Conservation (phyloP, 2,888 invertebrate species). For the Ophion slaviceki region DNA sequence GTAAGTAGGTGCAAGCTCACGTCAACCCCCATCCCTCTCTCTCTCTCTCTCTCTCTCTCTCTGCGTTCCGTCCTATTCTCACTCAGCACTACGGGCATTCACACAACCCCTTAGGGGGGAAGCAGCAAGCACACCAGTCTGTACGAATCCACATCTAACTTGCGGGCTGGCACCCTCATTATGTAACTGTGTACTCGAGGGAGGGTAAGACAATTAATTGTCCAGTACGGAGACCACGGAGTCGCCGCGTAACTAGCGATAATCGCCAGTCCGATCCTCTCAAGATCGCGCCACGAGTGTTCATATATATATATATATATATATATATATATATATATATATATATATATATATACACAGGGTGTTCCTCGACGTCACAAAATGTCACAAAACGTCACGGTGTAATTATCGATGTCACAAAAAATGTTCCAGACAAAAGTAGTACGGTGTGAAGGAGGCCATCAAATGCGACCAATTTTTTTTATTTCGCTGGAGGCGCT, state of each 20-base stretch:
- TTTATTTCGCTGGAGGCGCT: too few relatives aligned
- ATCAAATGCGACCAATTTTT: too few relatives aligned
- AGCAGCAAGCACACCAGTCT: constrained; percentile 37
- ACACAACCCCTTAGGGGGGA: constrained; percentile 11
- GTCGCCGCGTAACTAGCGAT: constrained; percentile 74
- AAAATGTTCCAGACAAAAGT: too few relatives aligned
- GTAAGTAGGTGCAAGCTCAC: constrained; percentile 57
- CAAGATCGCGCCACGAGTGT: constrained; percentile 10
- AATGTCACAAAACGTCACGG: too few relatives aligned
- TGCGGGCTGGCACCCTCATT: constrained; percentile 36
- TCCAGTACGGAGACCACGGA: constrained; percentile 71
- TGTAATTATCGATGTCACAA: too few relatives aligned
- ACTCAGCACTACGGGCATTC: neutral
- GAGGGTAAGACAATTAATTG: constrained; percentile 71
- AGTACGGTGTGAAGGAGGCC: too few relatives aligned
- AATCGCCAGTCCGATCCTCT: constrained; percentile 71
- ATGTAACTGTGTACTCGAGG: constrained; percentile 16
- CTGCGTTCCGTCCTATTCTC: neutral
- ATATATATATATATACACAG: too few relatives aligned
- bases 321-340: too few relatives aligned
- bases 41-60: constrained; percentile 25
- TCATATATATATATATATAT: too few relatives aligned
- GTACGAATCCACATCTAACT: constrained; percentile 41
- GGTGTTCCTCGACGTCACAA: too few relatives aligned
- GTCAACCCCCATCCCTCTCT: constrained; percentile 18